These are phyloP conservation scores for Liolophura sinensis DNA, from an alignment of 1,140 invertebrate genomes.

Conservation along the genomic window DNA sequence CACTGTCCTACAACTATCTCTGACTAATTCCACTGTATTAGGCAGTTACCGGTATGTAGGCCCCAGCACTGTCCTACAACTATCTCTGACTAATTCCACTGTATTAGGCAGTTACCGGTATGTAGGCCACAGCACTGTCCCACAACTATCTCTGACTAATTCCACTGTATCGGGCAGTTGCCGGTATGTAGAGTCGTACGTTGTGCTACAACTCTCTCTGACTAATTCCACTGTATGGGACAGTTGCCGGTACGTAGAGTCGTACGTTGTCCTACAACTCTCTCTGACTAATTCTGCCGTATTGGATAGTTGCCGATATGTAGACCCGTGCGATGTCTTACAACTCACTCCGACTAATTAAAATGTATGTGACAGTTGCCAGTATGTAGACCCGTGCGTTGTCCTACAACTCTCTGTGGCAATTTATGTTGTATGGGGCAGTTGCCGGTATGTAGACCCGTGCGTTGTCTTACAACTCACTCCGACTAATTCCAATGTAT, in stretches of 20 bases:
- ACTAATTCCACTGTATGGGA: no score
- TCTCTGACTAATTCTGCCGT: slow-evolving; percentile 3
- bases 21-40: slow-evolving; percentile 62
- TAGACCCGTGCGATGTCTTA: slow-evolving; percentile 67
- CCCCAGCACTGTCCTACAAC: background rate
- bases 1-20: background rate
- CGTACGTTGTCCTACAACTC: slow-evolving; percentile 2
- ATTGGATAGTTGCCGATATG: slow-evolving; percentile 7
- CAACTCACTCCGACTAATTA: slow-evolving; percentile 83
- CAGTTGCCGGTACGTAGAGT: background rate
- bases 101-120: slow-evolving; percentile 6
- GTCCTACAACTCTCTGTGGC: no score
- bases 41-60: slow-evolving; percentile 65
- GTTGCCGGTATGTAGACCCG: no score
- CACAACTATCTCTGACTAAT: slow-evolving; percentile 82
- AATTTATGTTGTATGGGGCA: no score
- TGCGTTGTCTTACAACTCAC: no score
- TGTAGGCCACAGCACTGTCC: slow-evolving; percentile 67
- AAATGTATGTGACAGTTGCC: slow-evolving; percentile 89
- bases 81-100: slow-evolving; percentile 3
- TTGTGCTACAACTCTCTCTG: background rate
- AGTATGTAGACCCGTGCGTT: no score
- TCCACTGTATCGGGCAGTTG: slow-evolving; percentile 88
- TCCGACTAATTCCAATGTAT: background rate
- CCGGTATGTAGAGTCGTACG: slow-evolving; percentile 68